Evolutionary conservation across 2,888 invertebrate genomes (phyloP), one percentile per base, ranked within the genome.

Genomic region (Drosophila anceps): DNA sequence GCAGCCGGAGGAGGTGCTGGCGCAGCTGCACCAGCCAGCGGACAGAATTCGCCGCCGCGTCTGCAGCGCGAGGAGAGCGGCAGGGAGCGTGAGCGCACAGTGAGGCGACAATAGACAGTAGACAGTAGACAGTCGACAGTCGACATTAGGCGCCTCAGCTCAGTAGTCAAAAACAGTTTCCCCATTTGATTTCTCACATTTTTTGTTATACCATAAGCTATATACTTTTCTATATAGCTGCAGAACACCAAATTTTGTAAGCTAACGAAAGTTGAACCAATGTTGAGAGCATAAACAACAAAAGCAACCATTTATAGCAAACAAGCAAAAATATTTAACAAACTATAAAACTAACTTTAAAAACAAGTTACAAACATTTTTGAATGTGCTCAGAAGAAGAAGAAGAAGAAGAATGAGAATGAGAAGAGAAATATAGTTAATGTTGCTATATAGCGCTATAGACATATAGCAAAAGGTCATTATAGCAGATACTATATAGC

Each of bases 21-120:
- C 5, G 13, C 46, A 13, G 20, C 66, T 2, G 55, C 48, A 0
- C 53, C 39, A 5, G 39, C 24, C 29, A 43, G 57, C 29, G 92
- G 92, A 2, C 92, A 94, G 60, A 95, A 94, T 69, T 95, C 96
- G 0, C 95, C 95, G 4, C 95, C 95, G 1, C 93, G 95, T 71
- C 81, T 88, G 27, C 95, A 95, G 84, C 93, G 95, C 60, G 96
- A 96, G 87, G 96, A 96, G 87, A 96, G 95, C 76, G 85, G 85
- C 2, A 69, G 90, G 10, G 85, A 86, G 15, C 93, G 96, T 41
- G 96, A 96, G 90, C 93, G 95, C 73, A 94, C 94, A n/a, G 93
- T 94, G 69, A 88, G 94, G 79, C 91, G 94, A 5, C 92, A 93
- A 81, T 92, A 90, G 73, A 15, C 8, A 13, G 20, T 24, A 6